Evolutionary conservation across 2,888 invertebrate genomes (phyloP), one percentile per base, ranked within the genome.

Genomic region (Hermodice carunculata): DNA sequence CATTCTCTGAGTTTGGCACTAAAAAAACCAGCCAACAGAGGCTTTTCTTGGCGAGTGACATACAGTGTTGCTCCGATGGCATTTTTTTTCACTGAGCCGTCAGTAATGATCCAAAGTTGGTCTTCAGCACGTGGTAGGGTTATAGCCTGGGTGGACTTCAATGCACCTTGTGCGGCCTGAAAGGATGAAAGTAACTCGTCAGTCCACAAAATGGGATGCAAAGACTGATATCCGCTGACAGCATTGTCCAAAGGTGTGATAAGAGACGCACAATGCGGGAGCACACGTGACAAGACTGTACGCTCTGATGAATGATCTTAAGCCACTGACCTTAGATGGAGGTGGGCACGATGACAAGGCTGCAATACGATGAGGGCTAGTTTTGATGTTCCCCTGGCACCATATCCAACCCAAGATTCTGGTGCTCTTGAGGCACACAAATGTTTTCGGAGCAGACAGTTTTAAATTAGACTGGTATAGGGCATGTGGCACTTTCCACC

Each of bases 331-430:
- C 4, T 65, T 70, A 2, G 66, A 62, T 29, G 71, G 74, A 0
- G 34, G 57, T 0, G 34, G 3, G 37, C 64, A 66, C 4, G 68
- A 43, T 3, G 69, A 46, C 19, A 72, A 40, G 14, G 60, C 42
- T 1, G 74, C 61, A 11, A 74, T 54, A 11, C 63, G 54, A 44
- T 75, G 70, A 4, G 66, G 69, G 29, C 70, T 73, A 6, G 69
- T 66, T 11, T 63, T 57, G 3, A 75, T 31, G 11, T 24, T 24
- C 4, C 71, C 73, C 26, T 69, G 44, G 8, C 63, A 51, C 72
- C 71, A 75, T n/a, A 66, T 51, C 75, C 73, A 74, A 24, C 70
- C 70, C 17, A 73, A 51, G 1, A 69, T 66, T 11, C 54, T 63
- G 8, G 67, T 67, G 0, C 56, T 43, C 14, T 46, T 56, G 22